Evolutionary conservation across 2,113 vertebrate species (phyloP).

Genomic region (Beaufortia kweichowensis): DNA sequence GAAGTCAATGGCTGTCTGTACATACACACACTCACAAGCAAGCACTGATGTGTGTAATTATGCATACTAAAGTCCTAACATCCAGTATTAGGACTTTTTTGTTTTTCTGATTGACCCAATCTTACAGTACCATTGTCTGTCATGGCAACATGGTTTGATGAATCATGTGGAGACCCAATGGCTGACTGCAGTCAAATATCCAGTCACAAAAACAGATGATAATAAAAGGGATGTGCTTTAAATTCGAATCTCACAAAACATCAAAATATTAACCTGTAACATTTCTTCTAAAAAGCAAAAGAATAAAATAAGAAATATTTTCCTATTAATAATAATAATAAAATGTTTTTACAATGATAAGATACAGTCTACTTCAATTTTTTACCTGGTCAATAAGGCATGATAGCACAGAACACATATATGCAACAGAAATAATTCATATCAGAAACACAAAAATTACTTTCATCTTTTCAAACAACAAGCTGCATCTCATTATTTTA

Average conservation of each 20-base stretch:
- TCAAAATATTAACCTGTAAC: no score
- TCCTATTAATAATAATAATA: no score
- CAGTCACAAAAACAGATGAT: neutral
- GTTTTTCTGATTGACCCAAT: conserved; percentile 1
- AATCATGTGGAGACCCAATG: neutral
- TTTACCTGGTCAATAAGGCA: no score
- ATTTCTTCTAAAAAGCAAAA: no score
- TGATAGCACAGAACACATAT: no score
- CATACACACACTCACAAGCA: conserved; percentile 4
- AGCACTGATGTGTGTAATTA: conserved; percentile 22
- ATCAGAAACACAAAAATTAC: no score
- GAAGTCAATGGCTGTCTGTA: conserved; percentile 24
- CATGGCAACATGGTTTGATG: neutral
- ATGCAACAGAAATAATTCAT: no score
- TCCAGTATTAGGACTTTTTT: conserved; percentile 13
- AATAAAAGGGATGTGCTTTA: neutral
- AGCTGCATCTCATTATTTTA: neutral
- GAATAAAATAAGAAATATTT: no score
- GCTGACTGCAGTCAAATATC: neutral
- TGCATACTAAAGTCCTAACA: conserved; percentile 1
- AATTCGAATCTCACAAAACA: no score
- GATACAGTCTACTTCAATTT: no score
- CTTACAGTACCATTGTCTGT: neutral
- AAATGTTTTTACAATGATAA: no score
- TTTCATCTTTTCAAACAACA: neutral